Conservation (phyloP, 2,888 invertebrate species). For the Synergus itoensis region DNA sequence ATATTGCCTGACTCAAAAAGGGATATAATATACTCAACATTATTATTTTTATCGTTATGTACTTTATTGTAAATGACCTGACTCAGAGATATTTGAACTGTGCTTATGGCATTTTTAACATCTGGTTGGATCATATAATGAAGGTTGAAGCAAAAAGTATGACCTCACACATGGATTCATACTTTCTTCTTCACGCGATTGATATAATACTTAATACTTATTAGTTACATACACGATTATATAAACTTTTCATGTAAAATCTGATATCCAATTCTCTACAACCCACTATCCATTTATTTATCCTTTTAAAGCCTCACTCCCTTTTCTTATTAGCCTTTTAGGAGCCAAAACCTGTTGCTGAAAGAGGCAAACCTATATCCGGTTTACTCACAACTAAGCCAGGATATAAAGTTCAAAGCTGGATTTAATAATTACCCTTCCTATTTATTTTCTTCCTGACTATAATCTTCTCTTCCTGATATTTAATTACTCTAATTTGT, state of each 20-base stretch:
- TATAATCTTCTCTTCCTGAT: not conserved
- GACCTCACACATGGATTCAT: constrained; percentile 7
- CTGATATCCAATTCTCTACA: not conserved
- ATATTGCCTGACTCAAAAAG: not conserved
- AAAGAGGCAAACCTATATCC: constrained; percentile 18
- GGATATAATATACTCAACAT: not conserved
- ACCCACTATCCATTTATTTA: not conserved
- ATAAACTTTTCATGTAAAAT: not conserved
- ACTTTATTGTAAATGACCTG: not conserved
- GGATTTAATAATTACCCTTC: not conserved
- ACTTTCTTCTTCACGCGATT: not conserved
- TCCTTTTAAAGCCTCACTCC: not conserved
- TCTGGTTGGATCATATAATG: constrained; percentile 11
- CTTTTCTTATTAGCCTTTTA: constrained; percentile 15
- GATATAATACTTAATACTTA: not conserved
- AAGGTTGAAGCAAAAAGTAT: constrained; percentile 16
- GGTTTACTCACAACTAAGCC: constrained; percentile 14
- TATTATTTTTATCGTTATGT: not conserved
- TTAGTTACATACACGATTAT: not conserved
- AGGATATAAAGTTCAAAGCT: not conserved
- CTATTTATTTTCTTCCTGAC: not conserved
- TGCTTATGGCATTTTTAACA: constrained; percentile 17
- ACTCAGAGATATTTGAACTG: constrained; percentile 33
- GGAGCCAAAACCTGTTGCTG: constrained; percentile 29
- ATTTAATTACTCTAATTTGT: not conserved